Percentiles rank a stretch among this genome's conserved stretches.
phyloP scores from a whole-genome alignment of 2,113 vertebrate genomes.

The Chamaea fasciata region DNA sequence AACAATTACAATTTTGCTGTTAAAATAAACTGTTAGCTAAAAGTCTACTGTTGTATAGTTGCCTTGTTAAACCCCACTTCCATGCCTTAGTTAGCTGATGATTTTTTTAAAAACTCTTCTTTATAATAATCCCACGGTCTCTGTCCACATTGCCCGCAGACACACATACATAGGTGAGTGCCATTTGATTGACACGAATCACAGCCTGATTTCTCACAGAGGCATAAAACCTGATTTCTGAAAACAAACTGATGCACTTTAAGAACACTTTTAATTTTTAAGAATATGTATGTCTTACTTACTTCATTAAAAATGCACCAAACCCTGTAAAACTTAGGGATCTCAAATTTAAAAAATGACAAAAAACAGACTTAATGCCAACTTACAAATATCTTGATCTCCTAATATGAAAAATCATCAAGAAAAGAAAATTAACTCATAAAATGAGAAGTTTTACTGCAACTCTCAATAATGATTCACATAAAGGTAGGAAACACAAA shows the following conservation, averaged over 20 bases:
- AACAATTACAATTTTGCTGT: too few species aligned
- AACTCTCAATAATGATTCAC: not conserved
- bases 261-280: not conserved
- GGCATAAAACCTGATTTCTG: not conserved
- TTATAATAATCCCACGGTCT: too few species aligned
- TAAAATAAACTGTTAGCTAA: too few species aligned
- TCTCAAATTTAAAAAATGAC: not conserved
- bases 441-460: not conserved
- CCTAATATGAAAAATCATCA: not conserved
- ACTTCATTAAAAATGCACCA: not conserved
- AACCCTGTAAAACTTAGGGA: not conserved
- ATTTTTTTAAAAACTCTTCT: too few species aligned
- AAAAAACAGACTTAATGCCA: not conserved
- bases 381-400: not conserved
- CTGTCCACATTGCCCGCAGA: too few species aligned
- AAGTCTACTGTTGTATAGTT: too few species aligned
- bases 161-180: too few species aligned
- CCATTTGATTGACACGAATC: too few species aligned
- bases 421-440: not conserved
- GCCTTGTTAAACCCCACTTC: too few species aligned
- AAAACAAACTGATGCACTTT: not conserved
- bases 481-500: not conserved
- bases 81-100: too few species aligned
- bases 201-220: too few species aligned
- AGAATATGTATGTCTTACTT: not conserved